Evolutionary conservation across 2,113 vertebrate species (phyloP), one percentile per base, ranked within the genome.

Genomic region (Synchiropus splendidus): DNA sequence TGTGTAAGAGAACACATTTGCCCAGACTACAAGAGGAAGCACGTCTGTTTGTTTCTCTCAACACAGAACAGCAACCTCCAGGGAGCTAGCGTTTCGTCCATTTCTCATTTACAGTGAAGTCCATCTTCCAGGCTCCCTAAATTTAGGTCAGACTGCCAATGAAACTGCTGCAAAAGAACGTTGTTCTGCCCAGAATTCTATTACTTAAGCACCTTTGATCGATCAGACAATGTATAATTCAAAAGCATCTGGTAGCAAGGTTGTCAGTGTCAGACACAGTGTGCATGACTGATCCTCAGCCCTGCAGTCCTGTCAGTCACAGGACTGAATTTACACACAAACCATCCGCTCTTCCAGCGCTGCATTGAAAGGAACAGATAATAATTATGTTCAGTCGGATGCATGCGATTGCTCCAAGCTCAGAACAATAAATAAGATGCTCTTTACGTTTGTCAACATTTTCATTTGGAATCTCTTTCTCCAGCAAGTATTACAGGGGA

Each of bases 151-250:
- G 49, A 50, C 58, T 45, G 60, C 52, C 58, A 40, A 42, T 73
- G 78, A 71, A 71, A 77, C 53, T 10, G 21, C 45, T 74, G 67
- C 67, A 45, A 48, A 16, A 48, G 32, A 61, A 74, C 61, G 51
- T 50, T 57, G 51, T 62, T 48, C 56, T 47, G 32, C 63, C 61
- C 41, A 64, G 58, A 72, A 53, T 78, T 69, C 59, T 73, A 69
- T 79, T 79, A 80, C 75, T 78, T 80, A 76, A 76, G 74, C 76
- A 77, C 61, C 72, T 72, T 64, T 69, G 69, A 83, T 80, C 78
- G 74, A 83, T 79, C 64, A 40, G 43, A 41, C 10, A 46, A 79
- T 83, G 78, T 73, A 78, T 80, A 76, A 83, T 83, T 79, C 76
- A 83, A 40, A 47, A 76, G 67, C 71, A 74, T 79, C 76, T 78